Base-by-base conservation (phyloP, 2,797 vertebrate species). In the Atherinosoma microstoma region DNA sequence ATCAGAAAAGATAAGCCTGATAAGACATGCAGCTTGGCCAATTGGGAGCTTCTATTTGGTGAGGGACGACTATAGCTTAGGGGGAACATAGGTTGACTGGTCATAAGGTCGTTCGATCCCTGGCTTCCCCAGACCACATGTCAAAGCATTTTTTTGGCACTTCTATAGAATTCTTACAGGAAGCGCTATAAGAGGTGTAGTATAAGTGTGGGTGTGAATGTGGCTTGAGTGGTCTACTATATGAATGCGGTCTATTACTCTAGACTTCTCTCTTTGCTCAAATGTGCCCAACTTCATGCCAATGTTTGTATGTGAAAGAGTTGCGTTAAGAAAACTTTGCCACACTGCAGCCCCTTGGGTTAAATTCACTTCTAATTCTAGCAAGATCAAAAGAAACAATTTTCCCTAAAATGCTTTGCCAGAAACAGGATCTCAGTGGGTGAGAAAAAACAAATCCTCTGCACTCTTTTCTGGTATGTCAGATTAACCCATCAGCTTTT, bases 401-500 rank as follows among this genome's bases (percentile, higher is more conserved):
- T 75, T 67, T 49, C 8, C 20, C 62, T 64, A 3, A 71, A 70
- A 59, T 12, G 12, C 51, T 78, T 70, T 13, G 16, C 61, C 47
- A 84, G 73, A 72, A 75, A 78, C 12, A 47, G 56, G 42, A 76
- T 58, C 65, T 80, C 58, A 67, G 54, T 40, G 32, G 73, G 58
- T 15, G 56, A 56, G 38, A 32, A 75, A 45, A 62, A 73, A 64
- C 76, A 20, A 34, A 15, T 57, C 35, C 1, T 32, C 49, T 71
- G n/a, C 6, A 4, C 59, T 79, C 68, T 63, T 78, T 76, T 66
- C 68, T 77, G 72, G 71, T 75, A 68, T 82, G 79, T 85, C 80
- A 83, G 84, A 84, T 88, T 89, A 85, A 85, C 75, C 79, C 78
- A 84, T 85, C 81, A 83, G 83, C 77, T 79, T 76, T 70, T 60